phyloP scores from a whole-genome alignment of 2,888 invertebrate genomes.

The Bombylius discolor region DNA sequence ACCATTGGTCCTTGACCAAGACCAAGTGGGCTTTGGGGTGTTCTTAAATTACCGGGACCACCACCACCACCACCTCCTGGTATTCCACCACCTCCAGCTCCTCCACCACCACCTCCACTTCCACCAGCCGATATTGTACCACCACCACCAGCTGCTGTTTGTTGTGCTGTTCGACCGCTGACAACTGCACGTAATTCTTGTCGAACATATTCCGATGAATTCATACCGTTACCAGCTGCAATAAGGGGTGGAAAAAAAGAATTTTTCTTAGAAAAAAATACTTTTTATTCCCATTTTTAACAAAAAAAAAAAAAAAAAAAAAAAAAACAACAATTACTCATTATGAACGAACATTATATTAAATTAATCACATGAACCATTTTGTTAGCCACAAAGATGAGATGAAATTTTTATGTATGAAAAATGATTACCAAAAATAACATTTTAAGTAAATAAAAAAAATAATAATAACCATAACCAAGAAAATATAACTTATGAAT shows the following conservation, averaged over 20 bases:
- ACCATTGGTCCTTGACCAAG: slow-evolving; percentile 29
- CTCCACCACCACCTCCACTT: slow-evolving; percentile 40
- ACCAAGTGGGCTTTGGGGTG: slow-evolving; percentile 34
- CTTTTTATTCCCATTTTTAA: too few relatives aligned
- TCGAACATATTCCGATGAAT: slow-evolving; percentile 76
- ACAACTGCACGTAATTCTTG: slow-evolving; percentile 83
- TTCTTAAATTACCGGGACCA: slow-evolving; percentile 22
- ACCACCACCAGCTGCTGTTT: slow-evolving; percentile 27
- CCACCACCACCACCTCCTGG: slow-evolving; percentile 11
- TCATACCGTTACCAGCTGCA: slow-evolving; percentile 38
- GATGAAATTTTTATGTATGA: background rate
- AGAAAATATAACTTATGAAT: too few relatives aligned
- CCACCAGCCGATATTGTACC: slow-evolving; percentile 17
- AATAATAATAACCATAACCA: too few relatives aligned
- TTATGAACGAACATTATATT: too few relatives aligned
- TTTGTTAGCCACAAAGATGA: background rate
- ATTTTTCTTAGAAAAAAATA: too few relatives aligned
- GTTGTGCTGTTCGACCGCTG: slow-evolving; percentile 58
- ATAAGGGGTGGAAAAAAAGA: too few relatives aligned
- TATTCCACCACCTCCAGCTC: slow-evolving; percentile 40
- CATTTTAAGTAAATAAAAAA: too few relatives aligned
- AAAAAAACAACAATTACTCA: too few relatives aligned
- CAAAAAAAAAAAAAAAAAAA: too few relatives aligned
- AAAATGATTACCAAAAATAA: too few relatives aligned
- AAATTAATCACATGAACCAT: too few relatives aligned